phyloP scores from a whole-genome alignment of 2,113 vertebrate genomes.

The Bubalus kerabau region DNA sequence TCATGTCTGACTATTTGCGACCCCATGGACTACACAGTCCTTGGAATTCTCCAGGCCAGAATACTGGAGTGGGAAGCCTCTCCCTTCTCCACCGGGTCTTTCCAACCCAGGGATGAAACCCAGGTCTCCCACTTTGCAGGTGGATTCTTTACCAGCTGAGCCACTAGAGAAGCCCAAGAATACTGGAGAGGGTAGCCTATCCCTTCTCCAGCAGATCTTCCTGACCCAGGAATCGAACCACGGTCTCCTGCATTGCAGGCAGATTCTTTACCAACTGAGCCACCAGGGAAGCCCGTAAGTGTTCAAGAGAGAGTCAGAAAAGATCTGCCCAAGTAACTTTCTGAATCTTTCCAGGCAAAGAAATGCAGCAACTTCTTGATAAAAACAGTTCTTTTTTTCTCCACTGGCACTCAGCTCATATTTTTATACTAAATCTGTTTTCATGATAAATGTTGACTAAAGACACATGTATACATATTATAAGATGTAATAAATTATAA shows the following conservation, averaged over 20 bases:
- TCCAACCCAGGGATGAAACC: not conserved
- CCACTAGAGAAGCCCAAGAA: too few relatives aligned
- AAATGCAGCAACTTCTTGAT: not conserved
- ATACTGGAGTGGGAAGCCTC: not conserved
- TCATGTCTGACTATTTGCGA: not conserved
- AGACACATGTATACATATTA: not conserved
- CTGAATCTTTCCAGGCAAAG: not conserved
- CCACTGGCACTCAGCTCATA: not conserved
- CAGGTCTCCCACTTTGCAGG: not conserved
- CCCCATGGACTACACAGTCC: not conserved
- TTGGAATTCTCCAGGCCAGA: not conserved
- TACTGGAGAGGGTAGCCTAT: too few relatives aligned
- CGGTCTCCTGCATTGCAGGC: too few relatives aligned
- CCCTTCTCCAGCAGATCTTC: too few relatives aligned
- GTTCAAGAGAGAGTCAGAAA: not conserved
- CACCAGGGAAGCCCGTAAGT: too few relatives aligned
- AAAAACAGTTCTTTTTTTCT: not conserved
- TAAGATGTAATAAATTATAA: not conserved
- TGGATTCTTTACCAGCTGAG: not conserved
- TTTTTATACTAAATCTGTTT: not conserved
- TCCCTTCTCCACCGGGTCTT: not conserved
- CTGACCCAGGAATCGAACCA: too few relatives aligned
- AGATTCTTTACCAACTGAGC: rapidly evolving
- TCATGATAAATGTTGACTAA: not conserved
- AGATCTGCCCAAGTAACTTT: not conserved